phyloP scores from a whole-genome alignment of 2,113 vertebrate genomes.

The Paramisgurnus dabryanus region DNA sequence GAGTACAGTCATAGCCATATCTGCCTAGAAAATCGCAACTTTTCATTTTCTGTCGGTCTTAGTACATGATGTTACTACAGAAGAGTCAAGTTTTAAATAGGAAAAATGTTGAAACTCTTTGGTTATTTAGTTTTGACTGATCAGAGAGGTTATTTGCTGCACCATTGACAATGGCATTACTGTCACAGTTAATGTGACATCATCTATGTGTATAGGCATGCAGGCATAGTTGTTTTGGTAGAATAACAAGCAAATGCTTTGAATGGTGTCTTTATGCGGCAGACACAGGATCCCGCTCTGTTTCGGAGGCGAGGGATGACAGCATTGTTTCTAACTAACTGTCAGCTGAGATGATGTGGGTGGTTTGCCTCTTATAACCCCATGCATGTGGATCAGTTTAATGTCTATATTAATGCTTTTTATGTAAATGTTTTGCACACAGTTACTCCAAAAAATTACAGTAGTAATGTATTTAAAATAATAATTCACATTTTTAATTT shows the following conservation, averaged over 20 bases:
- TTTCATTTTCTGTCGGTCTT: too few species aligned
- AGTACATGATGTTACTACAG: too few species aligned
- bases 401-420: neutral
- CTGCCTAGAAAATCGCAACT: too few species aligned
- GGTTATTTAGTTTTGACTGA: neutral
- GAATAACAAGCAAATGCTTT: constrained; percentile 62
- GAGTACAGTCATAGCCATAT: too few species aligned
- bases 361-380: neutral
- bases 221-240: constrained; percentile 55
- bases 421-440: neutral
- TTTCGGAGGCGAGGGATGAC: neutral
- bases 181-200: constrained; percentile 57
- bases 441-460: neutral
- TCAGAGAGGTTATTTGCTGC: neutral
- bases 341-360: constrained; percentile 25
- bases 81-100: too few species aligned
- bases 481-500: neutral
- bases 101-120: too few species aligned
- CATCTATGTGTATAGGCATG: constrained; percentile 50
- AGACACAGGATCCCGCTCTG: neutral
- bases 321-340: neutral
- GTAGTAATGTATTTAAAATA: neutral
- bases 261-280: constrained; percentile 58
- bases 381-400: neutral
- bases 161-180: constrained; percentile 58